Base-by-base conservation (phyloP, 2,888 invertebrate species). In the Petrolisthes manimaculis region DNA sequence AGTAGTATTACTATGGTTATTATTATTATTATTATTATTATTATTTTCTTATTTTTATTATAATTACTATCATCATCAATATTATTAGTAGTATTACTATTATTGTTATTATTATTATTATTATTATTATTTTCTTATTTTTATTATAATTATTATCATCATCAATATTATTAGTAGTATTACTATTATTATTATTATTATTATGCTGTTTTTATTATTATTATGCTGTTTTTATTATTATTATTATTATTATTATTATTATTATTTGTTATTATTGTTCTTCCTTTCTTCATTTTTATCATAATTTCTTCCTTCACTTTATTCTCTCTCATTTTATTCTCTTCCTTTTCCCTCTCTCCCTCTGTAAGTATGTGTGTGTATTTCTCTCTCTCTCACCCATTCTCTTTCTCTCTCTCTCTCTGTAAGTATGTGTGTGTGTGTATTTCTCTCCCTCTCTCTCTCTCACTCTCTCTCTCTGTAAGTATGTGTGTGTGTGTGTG, bases 301-400 rank as follows among this genome's bases (percentile, higher is more conserved):
- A 18, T n/a, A 18, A 71, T n/a, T 18, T 18, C 8, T 12, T 18
- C 71, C n/a, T 18, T n/a, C n/a, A 71, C 71, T 18, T 18, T 18
- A 71, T 18, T 71, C 71, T 5, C 8, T 71, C 9, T 71, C 71
- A 71, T 71, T 12, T 18, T 6, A 61, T 14, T 61, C 8, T 61
- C 14, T 14, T 14, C 6, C 6, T 6, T 61, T 6, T 61, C 61
- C 24, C n/a, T n/a, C 75, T 12, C 6, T 18, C 75, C n/a, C 75
- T 12, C 75, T 18, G 21, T 18, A 6, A 21, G 5, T 75, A 6
- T 75, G 9, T 75, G 9, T 75, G 9, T 75, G 9, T 75, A 6
- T 75, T n/a, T 75, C 75, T 75, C 75, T 75, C 75, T 75, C 75
- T 75, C 75, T 75, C n/a, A n/a, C n/a, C n/a, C n/a, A n/a, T n/a